Conservation (phyloP, 2,113 vertebrate genomes). For the Willisornis vidua region DNA sequence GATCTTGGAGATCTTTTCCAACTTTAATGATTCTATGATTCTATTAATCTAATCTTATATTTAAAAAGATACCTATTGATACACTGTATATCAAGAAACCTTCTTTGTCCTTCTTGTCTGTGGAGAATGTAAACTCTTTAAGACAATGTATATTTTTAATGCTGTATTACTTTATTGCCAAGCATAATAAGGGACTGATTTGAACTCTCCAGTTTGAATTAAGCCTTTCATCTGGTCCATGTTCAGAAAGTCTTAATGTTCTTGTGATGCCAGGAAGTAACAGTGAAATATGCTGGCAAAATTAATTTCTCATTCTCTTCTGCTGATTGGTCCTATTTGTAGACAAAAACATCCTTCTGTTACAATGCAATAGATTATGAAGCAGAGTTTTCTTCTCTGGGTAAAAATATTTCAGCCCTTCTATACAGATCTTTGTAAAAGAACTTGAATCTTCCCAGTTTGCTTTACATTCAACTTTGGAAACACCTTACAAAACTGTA, state of each 20-base stretch:
- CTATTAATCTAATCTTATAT: not conserved
- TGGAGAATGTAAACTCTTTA: not conserved
- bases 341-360: not conserved
- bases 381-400: not conserved
- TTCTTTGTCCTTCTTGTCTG: not conserved
- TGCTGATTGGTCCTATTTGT: not conserved
- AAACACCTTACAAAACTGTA: not conserved
- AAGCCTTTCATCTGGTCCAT: conserved; percentile 3
- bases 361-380: not conserved
- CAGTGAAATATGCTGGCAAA: not conserved
- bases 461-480: not conserved
- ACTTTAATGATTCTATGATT: not conserved
- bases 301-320: conserved; percentile 15
- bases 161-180: not conserved
- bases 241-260: not conserved
- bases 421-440: not conserved
- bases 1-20: not conserved
- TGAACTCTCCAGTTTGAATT: conserved; percentile 35
- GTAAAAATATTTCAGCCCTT: not conserved
- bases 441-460: not conserved
- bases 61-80: not conserved
- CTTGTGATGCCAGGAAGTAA: conserved; percentile 9
- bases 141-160: not conserved
- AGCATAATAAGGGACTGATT: conserved; percentile 37
- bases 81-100: not conserved